These are phyloP conservation scores for Muschampia staudingeri DNA, from an alignment of 2,888 invertebrate species.

Conservation along the genomic window DNA sequence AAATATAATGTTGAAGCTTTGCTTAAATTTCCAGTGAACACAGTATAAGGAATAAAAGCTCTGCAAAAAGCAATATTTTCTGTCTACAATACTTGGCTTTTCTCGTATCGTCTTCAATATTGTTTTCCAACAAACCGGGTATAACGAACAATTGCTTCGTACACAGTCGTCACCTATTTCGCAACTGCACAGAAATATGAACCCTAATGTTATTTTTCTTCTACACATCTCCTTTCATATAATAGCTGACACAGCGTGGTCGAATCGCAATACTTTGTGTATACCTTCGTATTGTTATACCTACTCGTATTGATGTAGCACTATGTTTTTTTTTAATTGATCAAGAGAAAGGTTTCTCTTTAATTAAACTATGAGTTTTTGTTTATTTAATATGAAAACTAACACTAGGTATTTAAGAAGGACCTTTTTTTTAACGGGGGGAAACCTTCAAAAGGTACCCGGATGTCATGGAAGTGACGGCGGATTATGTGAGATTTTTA, in stretches of 20 bases:
- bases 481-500: too few relatives aligned
- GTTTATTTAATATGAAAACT: too few relatives aligned
- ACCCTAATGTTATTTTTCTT: conserved; percentile 30
- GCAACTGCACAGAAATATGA: conserved; percentile 28
- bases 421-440: too few relatives aligned
- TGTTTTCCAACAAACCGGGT: conserved; percentile 31
- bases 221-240: neutral
- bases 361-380: neutral
- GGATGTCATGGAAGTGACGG: too few relatives aligned
- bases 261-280: conserved; percentile 4
- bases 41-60: neutral
- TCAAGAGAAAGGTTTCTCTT: neutral
- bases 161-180: conserved; percentile 35
- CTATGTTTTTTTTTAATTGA: too few relatives aligned
- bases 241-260: conserved; percentile 9
- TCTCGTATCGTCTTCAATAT: conserved; percentile 36
- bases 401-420: too few relatives aligned
- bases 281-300: neutral
- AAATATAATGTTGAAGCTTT: neutral
- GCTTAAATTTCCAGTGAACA: neutral
- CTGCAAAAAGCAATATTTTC: conserved; percentile 1
- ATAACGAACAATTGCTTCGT: conserved; percentile 36
- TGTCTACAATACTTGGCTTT: conserved; percentile 20
- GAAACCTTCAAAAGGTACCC: too few relatives aligned
- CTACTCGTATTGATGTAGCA: neutral